These are phyloP conservation scores for Trididemnum miniatum DNA, from an alignment of 23 tunicate genomes.

Conservation along the genomic window DNA sequence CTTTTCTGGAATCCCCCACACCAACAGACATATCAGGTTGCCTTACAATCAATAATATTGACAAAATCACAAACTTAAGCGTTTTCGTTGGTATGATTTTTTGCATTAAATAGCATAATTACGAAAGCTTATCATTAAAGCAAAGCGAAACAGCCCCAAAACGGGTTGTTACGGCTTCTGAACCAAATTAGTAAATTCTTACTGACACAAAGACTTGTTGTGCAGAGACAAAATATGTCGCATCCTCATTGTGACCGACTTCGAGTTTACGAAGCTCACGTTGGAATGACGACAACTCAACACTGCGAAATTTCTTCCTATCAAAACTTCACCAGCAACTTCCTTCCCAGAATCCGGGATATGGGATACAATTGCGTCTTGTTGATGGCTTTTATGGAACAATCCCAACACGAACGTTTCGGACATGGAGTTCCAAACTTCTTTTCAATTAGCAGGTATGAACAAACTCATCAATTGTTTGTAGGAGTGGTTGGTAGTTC, in stretches of 20 bases:
- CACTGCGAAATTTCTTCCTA: constrained; percentile 55
- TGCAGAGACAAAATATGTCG: too few relatives aligned
- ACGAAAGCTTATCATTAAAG: too few relatives aligned
- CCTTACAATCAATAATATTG: neutral
- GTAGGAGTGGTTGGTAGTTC: too few relatives aligned
- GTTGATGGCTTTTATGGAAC: constrained; percentile 81
- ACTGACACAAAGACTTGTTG: too few relatives aligned
- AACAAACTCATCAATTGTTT: too few relatives aligned
- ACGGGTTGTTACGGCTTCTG: too few relatives aligned
- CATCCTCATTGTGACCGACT: constrained; percentile 23
- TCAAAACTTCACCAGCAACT: constrained; percentile 57
- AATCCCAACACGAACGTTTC: constrained; percentile 39
- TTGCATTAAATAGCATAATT: too few relatives aligned
- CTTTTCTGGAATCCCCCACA: constrained; percentile 72
- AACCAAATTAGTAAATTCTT: too few relatives aligned
- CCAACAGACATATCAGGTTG: constrained; percentile 17
- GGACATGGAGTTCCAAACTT: constrained; percentile 62
- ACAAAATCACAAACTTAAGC: too few relatives aligned
- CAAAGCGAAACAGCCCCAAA: too few relatives aligned
- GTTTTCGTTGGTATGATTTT: too few relatives aligned
- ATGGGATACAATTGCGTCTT: constrained; percentile 88
- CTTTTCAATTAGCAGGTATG: constrained; percentile 67
- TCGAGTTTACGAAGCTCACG: constrained; percentile 82
- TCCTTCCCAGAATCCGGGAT: constrained; percentile 78
- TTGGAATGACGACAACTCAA: constrained; percentile 69